These are phyloP conservation scores for Galaxea fascicularis DNA, from an alignment of 92 coral and sea anemone genomes.

Conservation along the genomic window DNA sequence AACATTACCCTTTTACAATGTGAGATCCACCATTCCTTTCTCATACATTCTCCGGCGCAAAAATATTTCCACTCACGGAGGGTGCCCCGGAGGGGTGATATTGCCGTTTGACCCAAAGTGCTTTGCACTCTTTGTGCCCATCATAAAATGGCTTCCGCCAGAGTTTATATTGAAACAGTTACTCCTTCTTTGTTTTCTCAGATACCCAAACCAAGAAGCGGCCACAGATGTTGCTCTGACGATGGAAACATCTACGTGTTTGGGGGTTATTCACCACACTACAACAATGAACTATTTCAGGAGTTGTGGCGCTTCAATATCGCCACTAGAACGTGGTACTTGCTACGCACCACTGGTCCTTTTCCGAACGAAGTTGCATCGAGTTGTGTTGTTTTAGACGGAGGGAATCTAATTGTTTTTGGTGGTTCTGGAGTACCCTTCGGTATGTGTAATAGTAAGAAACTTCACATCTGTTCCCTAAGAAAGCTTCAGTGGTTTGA, in stretches of 20 bases:
- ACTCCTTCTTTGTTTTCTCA: slow-evolving; percentile 47
- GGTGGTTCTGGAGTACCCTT: slow-evolving; percentile 99
- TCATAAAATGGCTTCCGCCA: slow-evolving; percentile 21
- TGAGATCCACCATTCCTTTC: not conserved
- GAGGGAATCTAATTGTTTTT: slow-evolving; percentile 82
- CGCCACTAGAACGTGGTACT: slow-evolving; percentile 71
- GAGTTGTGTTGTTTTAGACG: slow-evolving; percentile 76
- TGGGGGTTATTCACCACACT: slow-evolving; percentile 93
- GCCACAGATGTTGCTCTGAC: slow-evolving; percentile 95
- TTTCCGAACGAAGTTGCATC: slow-evolving; percentile 91
- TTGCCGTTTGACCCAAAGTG: not conserved
- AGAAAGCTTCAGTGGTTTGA: slow-evolving; percentile 70
- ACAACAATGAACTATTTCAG: slow-evolving; percentile 66
- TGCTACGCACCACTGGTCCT: slow-evolving; percentile 71
- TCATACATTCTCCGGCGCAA: not conserved
- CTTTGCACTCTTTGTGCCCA: not conserved
- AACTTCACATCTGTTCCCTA: slow-evolving; percentile 76
- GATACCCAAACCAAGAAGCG: slow-evolving; percentile 90
- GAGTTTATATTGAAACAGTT: slow-evolving; percentile 20
- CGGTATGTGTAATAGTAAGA: slow-evolving; percentile 88
- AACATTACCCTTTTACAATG: not conserved
- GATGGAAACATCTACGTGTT: slow-evolving; percentile 83
- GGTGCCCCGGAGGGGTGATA: not conserved
- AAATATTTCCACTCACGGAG: not conserved
- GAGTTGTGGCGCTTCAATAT: slow-evolving; percentile 93